Evolutionary conservation across 2,797 vertebrate genomes (phyloP).

Genomic region (Hafferia zeledoni): DNA sequence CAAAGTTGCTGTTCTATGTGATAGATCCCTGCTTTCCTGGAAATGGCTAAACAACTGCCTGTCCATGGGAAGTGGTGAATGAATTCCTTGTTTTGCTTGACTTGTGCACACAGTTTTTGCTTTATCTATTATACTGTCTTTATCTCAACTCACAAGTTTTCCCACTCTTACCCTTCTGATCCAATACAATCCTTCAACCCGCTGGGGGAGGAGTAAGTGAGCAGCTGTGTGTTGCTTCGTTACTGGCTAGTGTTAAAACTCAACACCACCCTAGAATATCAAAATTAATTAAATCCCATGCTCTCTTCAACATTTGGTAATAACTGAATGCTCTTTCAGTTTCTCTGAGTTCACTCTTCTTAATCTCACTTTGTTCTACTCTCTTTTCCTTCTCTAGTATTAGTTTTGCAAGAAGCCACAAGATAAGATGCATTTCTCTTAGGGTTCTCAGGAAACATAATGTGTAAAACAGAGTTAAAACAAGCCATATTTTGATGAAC

Average conservation of each 20-base stretch:
- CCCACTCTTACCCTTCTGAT: not conserved
- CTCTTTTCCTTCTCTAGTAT: not conserved
- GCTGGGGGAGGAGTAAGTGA: not conserved
- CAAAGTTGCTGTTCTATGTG: not conserved
- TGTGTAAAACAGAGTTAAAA: not conserved
- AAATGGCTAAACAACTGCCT: not conserved
- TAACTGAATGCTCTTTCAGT: not conserved
- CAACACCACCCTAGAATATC: not conserved
- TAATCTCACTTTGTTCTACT: not conserved
- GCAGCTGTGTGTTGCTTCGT: not conserved
- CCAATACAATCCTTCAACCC: not conserved
- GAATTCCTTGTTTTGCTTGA: not conserved
- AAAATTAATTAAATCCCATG: not conserved
- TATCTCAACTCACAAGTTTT: not conserved
- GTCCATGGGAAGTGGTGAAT: not conserved
- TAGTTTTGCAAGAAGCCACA: not conserved
- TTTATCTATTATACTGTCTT: not conserved
- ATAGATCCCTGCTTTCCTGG: not conserved
- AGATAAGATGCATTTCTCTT: not conserved
- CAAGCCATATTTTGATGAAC: not conserved
- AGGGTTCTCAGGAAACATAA: not conserved
- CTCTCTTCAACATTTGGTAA: not conserved
- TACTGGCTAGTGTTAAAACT: accelerated
- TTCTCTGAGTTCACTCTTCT: not conserved
- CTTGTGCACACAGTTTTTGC: not conserved